Evolutionary conservation across 2,797 vertebrate genomes (phyloP), one percentile per base, ranked within the genome.

Genomic region (Lepilemur ruficaudatus): DNA sequence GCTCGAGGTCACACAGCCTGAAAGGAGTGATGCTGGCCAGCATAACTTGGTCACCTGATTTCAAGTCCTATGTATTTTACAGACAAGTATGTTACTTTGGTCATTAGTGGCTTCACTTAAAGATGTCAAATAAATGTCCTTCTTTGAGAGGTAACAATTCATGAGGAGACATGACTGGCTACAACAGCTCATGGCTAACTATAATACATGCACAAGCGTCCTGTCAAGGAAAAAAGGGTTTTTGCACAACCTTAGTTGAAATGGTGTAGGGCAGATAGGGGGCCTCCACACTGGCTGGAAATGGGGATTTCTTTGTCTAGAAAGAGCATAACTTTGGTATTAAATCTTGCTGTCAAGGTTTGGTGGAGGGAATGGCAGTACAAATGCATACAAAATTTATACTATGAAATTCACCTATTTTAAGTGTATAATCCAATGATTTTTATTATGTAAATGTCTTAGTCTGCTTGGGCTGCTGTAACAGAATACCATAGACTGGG

Each of bases 171-270:
- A 9, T 10, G 7, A 28, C 3, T n/a, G 59, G 73, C 13, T 38
- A n/a, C 57, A 28, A 14, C 0, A 73, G 65, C 43, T 86, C 78
- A 32, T 1, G 55, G 25, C 30, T 50, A 22, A 20, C 8, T 25
- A 12, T 35, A n/a, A 18, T 30, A 30, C 2, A 35, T 35, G 28
- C 5, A 1, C 2, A 9, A 35, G 25, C 20, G 10, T 1, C 0
- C 8, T 20, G 18, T 28, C 48, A 22, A 23, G 0, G 4, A 35
- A 30, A 70, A 70, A 43, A 30, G 10, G 50, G 38, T 63, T 78
- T 88, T 13, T 3, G 20, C 4, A 12, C 22, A 15, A 30, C 30
- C 28, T 20, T 41, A 1, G 7, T 12, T 4, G 1, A 75, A 52
- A 67, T 4, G 4, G 3, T 17, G 9, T 10, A 59, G 59, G 38